phyloP scores from a whole-genome alignment of 2,797 vertebrate genomes.

The Harpagifer antarcticus region DNA sequence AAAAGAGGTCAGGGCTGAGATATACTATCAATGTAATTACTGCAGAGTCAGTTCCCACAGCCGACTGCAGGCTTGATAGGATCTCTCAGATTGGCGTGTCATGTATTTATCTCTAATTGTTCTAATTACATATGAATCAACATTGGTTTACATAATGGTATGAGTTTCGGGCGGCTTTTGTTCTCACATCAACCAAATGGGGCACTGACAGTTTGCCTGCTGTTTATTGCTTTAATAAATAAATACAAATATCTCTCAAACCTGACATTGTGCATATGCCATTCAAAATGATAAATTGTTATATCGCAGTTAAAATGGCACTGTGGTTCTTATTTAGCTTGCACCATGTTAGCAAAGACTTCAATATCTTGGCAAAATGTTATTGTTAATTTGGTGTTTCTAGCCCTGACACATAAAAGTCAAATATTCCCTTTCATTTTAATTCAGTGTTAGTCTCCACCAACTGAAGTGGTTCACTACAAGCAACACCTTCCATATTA shows the following conservation, averaged over 20 bases:
- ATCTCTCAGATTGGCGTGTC: neutral
- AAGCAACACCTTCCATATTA: no score
- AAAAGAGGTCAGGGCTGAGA: slow-evolving; percentile 33
- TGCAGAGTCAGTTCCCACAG: slow-evolving; percentile 21
- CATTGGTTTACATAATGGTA: slow-evolving; percentile 2
- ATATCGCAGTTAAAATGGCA: neutral
- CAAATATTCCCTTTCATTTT: neutral
- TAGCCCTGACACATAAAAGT: neutral
- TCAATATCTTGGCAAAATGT: no score
- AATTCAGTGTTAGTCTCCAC: neutral
- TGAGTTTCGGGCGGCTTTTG: neutral
- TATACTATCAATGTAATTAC: slow-evolving; percentile 33
- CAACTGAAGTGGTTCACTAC: no score
- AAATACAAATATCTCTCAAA: neutral
- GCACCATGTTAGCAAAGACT: neutral
- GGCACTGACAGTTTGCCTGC: neutral
- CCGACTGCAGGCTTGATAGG: neutral
- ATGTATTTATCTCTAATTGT: slow-evolving; percentile 33
- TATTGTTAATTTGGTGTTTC: neutral
- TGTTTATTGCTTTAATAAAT: neutral
- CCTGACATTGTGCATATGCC: neutral
- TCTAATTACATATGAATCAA: slow-evolving; percentile 34
- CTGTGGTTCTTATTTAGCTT: neutral
- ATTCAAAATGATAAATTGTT: neutral
- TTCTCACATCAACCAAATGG: neutral